Evolutionary conservation across 92 coral and sea anemone genomes (phyloP).

Genomic region (Phymanthus crucifer): DNA sequence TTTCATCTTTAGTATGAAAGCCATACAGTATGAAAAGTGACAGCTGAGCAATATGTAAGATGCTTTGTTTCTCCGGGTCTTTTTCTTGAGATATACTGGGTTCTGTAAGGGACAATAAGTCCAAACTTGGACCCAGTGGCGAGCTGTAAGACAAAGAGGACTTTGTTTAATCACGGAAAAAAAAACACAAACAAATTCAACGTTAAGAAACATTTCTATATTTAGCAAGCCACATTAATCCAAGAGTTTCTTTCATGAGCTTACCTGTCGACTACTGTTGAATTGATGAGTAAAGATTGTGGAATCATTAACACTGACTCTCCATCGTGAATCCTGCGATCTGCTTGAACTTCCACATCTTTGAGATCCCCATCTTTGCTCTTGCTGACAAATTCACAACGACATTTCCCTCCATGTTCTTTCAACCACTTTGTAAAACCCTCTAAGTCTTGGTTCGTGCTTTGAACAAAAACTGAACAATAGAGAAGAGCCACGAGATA

Average conservation of each 20-base stretch:
- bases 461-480: slow-evolving; percentile 12
- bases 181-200: neutral
- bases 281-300: slow-evolving; percentile 50
- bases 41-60: slow-evolving; percentile 50
- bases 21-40: slow-evolving; percentile 60
- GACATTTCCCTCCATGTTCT: slow-evolving; percentile 62
- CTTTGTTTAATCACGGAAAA: neutral
- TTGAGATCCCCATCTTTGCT: neutral
- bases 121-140: slow-evolving; percentile 53
- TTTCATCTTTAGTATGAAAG: slow-evolving; percentile 37
- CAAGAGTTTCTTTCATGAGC: neutral
- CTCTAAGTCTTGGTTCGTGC: slow-evolving; percentile 27
- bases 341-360: slow-evolving; percentile 47
- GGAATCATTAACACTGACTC: slow-evolving; percentile 69
- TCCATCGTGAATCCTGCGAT: slow-evolving; percentile 57
- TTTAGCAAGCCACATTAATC: too few species aligned
- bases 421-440: slow-evolving; percentile 60
- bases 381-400: slow-evolving; percentile 38
- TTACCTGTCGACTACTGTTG: slow-evolving; percentile 61
- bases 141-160: slow-evolving; percentile 35
- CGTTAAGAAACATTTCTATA: too few species aligned
- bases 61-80: slow-evolving; percentile 35
- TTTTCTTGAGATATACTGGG: slow-evolving; percentile 41
- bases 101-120: slow-evolving; percentile 49
- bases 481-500: neutral